Base-by-base conservation (phyloP, 2,888 invertebrate species). In the Vesta saturnalis region DNA sequence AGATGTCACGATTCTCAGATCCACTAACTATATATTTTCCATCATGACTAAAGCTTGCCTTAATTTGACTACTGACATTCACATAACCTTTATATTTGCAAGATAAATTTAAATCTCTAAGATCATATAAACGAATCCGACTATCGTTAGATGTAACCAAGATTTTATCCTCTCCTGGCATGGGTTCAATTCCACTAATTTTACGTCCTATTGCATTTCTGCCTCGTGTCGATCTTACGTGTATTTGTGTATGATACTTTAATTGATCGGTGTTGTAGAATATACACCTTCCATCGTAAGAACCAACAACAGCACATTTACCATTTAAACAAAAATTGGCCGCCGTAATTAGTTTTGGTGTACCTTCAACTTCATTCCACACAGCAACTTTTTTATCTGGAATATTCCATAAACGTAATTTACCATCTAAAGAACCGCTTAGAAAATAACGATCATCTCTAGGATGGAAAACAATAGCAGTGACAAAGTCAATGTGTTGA, bases 401-500 rank as follows among this genome's bases (percentile, higher is more conserved):
- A 80, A 99, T 99, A 84, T 99, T 97, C 99, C 99, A 99, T 5
- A 99, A 86, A n/a, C 99, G 87, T 58, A 99, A 86, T 85, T 99
- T 99, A 1, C 99, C 99, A 84, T 99, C 99, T 55, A 99, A 85
- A 16, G 97, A 97, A 14, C 99, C 99, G 68, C 97, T 98, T 35
- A 99, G 86, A 85, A 99, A 99, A 84, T 98, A 92, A 21, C 94
- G 85, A 82, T 94, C 94, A 78, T 94, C 94, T 63, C 94, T 87
- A 0, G 99, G 99, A 85, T 99, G 97, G 84, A 99, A 99, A 61
- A 96, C 98, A 77, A 99, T 98, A 0, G 99, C 97, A 0, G 99
- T 99, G 61, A 99, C 99, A 83, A 99, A 99, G 85, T 99, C 99
- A 73, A 98, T 97, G 82, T 99, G 99, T 82, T 99, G 98, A 85